Percentiles rank a stretch among this genome's conserved stretches.
Evolutionary conservation across 2,888 invertebrate genomes (phyloP).

Genomic region (Drosophila yooni): DNA sequence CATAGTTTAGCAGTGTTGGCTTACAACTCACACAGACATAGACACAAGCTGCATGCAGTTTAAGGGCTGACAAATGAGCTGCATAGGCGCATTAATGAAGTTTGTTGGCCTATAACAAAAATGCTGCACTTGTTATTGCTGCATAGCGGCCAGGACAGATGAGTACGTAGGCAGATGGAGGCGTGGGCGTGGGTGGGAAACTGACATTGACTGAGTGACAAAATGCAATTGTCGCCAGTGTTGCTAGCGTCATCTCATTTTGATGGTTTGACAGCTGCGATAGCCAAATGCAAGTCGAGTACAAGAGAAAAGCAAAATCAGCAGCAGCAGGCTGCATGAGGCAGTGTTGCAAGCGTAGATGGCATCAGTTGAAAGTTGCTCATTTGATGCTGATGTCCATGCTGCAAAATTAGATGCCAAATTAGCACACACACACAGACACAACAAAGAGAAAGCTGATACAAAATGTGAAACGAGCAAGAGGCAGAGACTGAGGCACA

Average conservation of each 20-base stretch:
- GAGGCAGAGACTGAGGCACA: conserved; percentile 49
- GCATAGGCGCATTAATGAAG: conserved; percentile 51
- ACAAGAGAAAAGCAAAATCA: conserved; percentile 58
- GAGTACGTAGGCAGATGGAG: not conserved
- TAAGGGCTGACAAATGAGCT: conserved; percentile 20
- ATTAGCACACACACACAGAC: conserved; percentile 58
- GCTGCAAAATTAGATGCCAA: conserved; percentile 74
- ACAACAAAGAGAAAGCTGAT: conserved; percentile 3
- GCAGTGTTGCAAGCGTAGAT: conserved; percentile 19
- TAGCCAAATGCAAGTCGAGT: conserved; percentile 45
- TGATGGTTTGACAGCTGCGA: conserved; percentile 68
- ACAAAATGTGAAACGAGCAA: conserved; percentile 39
- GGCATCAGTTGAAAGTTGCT: conserved; percentile 42
- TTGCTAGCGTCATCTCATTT: conserved; percentile 67
- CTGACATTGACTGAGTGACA: conserved; percentile 28
- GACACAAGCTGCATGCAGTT: conserved; percentile 10
- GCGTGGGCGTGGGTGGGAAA: not conserved
- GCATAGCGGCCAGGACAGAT: not conserved
- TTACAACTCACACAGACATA: conserved; percentile 19
- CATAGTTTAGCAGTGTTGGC: conserved; percentile 10
- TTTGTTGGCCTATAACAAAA: conserved; percentile 41
- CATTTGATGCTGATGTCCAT: conserved; percentile 62
- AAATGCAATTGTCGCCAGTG: conserved; percentile 62
- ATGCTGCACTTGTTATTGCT: conserved; percentile 17
- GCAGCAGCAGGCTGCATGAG: conserved; percentile 25